These are phyloP conservation scores for Planococcus citri DNA, from an alignment of 1,140 invertebrate genomes.

Conservation along the genomic window DNA sequence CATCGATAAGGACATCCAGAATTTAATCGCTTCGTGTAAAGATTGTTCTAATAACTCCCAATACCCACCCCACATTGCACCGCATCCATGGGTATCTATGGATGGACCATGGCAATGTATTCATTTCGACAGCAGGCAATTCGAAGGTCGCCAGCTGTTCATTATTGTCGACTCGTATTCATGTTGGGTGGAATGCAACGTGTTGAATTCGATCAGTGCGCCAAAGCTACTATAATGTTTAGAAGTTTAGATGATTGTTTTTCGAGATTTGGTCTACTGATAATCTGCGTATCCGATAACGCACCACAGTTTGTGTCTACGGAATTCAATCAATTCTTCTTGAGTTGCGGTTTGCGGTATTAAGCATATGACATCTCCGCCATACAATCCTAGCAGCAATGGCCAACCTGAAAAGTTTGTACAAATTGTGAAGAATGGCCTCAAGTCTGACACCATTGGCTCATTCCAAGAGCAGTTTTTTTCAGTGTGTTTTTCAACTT, in stretches of 20 bases:
- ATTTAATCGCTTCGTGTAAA: neutral
- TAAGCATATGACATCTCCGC: slow-evolving; percentile 26
- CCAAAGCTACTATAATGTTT: slow-evolving; percentile 25
- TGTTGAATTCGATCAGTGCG: slow-evolving; percentile 23
- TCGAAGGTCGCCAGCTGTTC: slow-evolving; percentile 30
- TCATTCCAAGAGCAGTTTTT: neutral
- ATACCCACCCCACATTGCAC: neutral
- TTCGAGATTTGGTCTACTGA: slow-evolving; percentile 27
- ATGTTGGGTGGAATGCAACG: slow-evolving; percentile 34
- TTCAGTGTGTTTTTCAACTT: too few species aligned
- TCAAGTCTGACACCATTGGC: slow-evolving; percentile 22
- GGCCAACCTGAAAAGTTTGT: slow-evolving; percentile 33
- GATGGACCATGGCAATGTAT: slow-evolving; percentile 24
- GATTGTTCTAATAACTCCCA: neutral
- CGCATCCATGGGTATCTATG: slow-evolving; percentile 21
- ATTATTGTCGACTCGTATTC: slow-evolving; percentile 34
- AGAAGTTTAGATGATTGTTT: slow-evolving; percentile 26
- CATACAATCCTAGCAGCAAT: slow-evolving; percentile 31
- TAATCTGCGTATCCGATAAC: slow-evolving; percentile 30
- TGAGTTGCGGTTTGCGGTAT: slow-evolving; percentile 29
- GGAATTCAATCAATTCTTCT: slow-evolving; percentile 29
- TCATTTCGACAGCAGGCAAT: slow-evolving; percentile 30
- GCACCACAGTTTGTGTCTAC: slow-evolving; percentile 28
- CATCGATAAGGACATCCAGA: slow-evolving; percentile 26
- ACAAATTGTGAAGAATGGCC: slow-evolving; percentile 32